A percentile compares a stretch with the other conserved stretches of the same genome.
Conservation (phyloP, 1,140 invertebrate species). For the Drosophila sulfurigaster region DNA sequence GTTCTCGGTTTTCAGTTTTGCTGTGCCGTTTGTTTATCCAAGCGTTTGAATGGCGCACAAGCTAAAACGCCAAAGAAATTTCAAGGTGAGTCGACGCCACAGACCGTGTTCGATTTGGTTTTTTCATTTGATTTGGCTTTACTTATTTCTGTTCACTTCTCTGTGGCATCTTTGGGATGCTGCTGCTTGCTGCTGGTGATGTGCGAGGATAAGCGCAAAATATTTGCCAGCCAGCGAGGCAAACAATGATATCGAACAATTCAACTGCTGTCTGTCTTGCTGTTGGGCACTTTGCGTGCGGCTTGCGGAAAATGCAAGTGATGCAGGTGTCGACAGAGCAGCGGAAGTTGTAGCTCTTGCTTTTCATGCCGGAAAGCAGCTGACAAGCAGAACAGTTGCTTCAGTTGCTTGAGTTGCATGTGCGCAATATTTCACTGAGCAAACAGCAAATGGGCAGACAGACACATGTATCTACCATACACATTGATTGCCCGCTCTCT, state of each 20-base stretch:
- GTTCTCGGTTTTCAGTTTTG: slow-evolving; percentile 4
- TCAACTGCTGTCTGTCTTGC: slow-evolving; percentile 13
- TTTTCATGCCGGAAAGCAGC: slow-evolving; percentile 62
- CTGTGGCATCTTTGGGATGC: background rate
- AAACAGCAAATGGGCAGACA: slow-evolving; percentile 46
- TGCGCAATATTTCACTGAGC: slow-evolving; percentile 65
- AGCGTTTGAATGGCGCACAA: slow-evolving; percentile 73
- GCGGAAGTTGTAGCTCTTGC: slow-evolving; percentile 73
- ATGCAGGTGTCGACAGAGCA: slow-evolving; percentile 45
- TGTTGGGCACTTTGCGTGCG: slow-evolving; percentile 32
- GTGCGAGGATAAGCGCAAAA: slow-evolving; percentile 67
- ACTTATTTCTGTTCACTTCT: slow-evolving; percentile 33
- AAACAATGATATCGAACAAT: slow-evolving; percentile 79
- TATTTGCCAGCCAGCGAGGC: slow-evolving; percentile 67
- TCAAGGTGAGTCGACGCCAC: slow-evolving; percentile 66
- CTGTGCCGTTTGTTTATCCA: slow-evolving; percentile 70
- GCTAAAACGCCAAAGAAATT: slow-evolving; percentile 59
- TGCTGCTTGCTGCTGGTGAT: slow-evolving; percentile 29
- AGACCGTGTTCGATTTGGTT: slow-evolving; percentile 17
- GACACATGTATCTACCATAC: slow-evolving; percentile 32
- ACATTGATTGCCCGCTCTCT: slow-evolving; percentile 53
- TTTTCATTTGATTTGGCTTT: slow-evolving; percentile 12
- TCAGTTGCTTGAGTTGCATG: slow-evolving; percentile 55
- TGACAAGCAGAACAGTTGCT: slow-evolving; percentile 67
- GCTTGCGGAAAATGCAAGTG: slow-evolving; percentile 74